Base-by-base conservation (phyloP, 2,797 vertebrate species). In the Tinamus major region DNA sequence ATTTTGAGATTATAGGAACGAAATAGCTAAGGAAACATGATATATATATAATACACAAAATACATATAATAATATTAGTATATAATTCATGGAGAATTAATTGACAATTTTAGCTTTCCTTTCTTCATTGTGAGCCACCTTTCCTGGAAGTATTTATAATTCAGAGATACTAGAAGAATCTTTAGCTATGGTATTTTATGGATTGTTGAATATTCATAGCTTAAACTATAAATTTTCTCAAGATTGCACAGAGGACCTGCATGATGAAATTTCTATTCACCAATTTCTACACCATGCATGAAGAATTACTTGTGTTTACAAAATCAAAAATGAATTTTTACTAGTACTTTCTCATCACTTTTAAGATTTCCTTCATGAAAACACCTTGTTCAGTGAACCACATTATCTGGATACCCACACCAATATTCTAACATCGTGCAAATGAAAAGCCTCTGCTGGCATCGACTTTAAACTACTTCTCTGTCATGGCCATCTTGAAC, bases 171-270 rank as follows among this genome's bases (percentile, higher is more conserved):
- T 82, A 90, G 53, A 92, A 79, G 44, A 87, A n/a, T 58, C 68
- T 20, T 94, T 94, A 85, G 81, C 46, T 68, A 51, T 49, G 26
- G 10, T 82, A 74, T 84, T 96, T 96, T 92, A 95, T 17, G 13
- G 61, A 62, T 64, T 93, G 64, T 74, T 95, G 80, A 94, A 94
- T 95, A 96, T 95, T 94, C 80, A 87, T 93, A 68, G 90, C 65
- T 87, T 89, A 79, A 94, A 90, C 42, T 42, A 87, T 75, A 82
- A 10, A 86, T 87, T 90, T 92, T 87, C 64, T 74, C 90, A 85
- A 95, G 83, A 44, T 41, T 82, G 39, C 7, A 29, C 68, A 90
- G 76, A 94, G 68, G 78, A 89, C 56, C 42, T 77, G 41, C 75
- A 46, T 12, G 76, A 83, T 59, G 59, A 93, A 96, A 87, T 78